These are phyloP conservation scores for Myotis myotis DNA, from an alignment of 2,797 vertebrate species.

Conservation along the genomic window DNA sequence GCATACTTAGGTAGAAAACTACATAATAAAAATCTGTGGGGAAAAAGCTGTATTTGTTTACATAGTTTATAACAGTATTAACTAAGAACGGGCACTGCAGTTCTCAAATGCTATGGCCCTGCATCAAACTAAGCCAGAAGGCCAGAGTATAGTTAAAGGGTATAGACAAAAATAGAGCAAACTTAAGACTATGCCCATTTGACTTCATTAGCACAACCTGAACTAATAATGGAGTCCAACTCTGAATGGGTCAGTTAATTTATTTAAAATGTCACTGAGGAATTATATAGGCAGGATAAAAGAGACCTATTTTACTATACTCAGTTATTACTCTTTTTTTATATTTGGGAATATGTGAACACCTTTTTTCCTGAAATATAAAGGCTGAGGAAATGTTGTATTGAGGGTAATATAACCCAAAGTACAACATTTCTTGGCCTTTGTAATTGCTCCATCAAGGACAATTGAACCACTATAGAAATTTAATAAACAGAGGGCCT, in stretches of 20 bases:
- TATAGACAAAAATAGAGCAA: background rate
- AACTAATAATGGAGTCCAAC: background rate
- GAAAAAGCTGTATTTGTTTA: background rate
- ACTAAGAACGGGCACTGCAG: background rate
- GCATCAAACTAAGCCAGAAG: background rate
- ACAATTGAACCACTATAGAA: background rate
- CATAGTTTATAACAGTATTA: background rate
- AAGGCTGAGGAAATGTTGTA: background rate
- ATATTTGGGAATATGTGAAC: background rate
- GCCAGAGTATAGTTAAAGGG: background rate
- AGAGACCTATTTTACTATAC: background rate
- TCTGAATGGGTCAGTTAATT: background rate
- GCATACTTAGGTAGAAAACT: background rate
- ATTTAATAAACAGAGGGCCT: background rate
- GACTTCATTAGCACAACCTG: background rate
- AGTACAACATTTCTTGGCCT: background rate
- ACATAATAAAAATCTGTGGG: background rate
- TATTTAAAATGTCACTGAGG: background rate
- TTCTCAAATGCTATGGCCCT: background rate
- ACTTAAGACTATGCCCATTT: background rate
- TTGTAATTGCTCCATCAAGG: background rate
- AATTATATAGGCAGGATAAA: background rate
- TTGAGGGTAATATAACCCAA: background rate
- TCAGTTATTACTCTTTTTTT: background rate
- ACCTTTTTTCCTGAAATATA: background rate